These are phyloP conservation scores for Andrena camellia DNA, from an alignment of 2,888 invertebrate species.

Conservation along the genomic window DNA sequence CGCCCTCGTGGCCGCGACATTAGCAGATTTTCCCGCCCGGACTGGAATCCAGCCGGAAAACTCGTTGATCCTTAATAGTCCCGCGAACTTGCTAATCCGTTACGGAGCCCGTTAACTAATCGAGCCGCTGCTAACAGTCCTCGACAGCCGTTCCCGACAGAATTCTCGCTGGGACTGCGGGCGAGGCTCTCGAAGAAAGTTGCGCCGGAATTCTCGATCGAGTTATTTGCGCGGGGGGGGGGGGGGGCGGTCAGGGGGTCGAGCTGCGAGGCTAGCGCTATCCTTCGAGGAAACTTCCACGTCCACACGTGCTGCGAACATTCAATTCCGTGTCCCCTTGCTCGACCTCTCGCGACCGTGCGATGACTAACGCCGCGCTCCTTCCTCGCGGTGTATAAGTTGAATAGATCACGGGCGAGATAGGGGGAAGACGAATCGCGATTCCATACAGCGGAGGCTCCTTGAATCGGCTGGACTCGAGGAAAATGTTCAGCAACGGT, in stretches of 20 bases:
- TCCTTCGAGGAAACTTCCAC: constrained; percentile 16
- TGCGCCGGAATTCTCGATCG: constrained; percentile 17
- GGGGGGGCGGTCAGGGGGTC: neutral
- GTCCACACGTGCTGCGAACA: constrained; percentile 16
- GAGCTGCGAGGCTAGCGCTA: neutral
- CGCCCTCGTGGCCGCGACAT: neutral
- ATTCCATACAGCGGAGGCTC: no score
- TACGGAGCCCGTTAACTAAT: constrained; percentile 32
- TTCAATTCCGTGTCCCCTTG: constrained; percentile 12
- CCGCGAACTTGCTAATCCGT: constrained; percentile 26
- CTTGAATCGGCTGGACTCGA: no score
- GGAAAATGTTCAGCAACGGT: no score
- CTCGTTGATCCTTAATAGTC: constrained; percentile 30
- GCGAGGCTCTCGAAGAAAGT: constrained; percentile 1
- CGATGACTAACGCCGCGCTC: neutral
- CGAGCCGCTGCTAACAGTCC: neutral
- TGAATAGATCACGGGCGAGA: no score
- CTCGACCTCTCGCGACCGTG: neutral
- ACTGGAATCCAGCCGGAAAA: neutral
- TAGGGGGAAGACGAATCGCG: no score
- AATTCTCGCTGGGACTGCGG: neutral
- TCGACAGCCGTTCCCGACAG: neutral
- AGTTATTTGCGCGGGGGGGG: constrained; percentile 5
- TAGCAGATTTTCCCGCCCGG: neutral
- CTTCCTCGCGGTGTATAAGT: no score